Evolutionary conservation across 2,797 vertebrate genomes (phyloP).

Genomic region (Onychomys leucogaster): DNA sequence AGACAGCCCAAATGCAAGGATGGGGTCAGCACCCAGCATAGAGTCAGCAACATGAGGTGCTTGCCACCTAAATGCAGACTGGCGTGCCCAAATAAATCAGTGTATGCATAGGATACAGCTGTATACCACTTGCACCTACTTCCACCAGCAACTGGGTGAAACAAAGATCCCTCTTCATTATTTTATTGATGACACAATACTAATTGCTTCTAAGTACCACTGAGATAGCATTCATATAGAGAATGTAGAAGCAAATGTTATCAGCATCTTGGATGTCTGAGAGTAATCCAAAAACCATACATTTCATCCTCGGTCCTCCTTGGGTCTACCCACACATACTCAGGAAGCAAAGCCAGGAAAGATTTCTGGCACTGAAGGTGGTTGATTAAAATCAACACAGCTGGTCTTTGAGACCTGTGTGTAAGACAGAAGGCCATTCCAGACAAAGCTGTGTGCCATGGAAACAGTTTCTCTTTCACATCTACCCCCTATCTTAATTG

Average conservation of each 20-base stretch:
- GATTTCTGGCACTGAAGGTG: background rate
- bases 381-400: background rate
- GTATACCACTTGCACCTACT: rapidly evolving
- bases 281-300: background rate
- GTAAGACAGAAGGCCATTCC: background rate
- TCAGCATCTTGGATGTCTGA: background rate
- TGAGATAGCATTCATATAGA: background rate
- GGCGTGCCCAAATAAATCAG: background rate
- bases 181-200: background rate
- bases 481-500: background rate
- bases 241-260: background rate
- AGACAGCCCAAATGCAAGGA: background rate
- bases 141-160: background rate
- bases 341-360: background rate
- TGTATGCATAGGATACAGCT: background rate
- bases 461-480: background rate
- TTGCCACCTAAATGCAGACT: background rate
- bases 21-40: background rate
- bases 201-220: background rate
- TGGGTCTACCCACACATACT: background rate
- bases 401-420: background rate
- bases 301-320: background rate
- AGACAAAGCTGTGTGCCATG: background rate
- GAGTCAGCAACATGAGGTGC: background rate
- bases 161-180: background rate